Conservation (phyloP, 1,140 invertebrate species). For the Aphidius ervi region DNA sequence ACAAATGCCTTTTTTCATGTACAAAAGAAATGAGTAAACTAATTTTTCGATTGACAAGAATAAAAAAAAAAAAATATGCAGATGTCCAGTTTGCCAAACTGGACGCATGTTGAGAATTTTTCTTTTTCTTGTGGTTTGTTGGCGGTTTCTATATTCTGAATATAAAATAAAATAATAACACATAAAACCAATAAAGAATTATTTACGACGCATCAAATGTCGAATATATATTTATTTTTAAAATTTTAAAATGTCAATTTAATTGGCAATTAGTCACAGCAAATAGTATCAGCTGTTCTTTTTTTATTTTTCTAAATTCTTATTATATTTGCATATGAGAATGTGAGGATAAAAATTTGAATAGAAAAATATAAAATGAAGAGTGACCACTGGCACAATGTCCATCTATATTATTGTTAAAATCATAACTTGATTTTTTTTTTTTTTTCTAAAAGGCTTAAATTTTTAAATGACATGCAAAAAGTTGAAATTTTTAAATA, state of each 20-base stretch:
- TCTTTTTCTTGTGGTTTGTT: no score
- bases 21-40: no score
- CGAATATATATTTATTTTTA: neutral
- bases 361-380: constrained; percentile 7
- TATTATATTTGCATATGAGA: constrained; percentile 1
- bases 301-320: neutral
- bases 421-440: neutral
- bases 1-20: no score
- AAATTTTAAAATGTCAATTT: constrained; percentile 44
- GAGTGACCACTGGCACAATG: neutral
- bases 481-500: constrained; percentile 10
- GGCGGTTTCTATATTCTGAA: no score
- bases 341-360: neutral
- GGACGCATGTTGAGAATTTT: no score
- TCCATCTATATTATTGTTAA: constrained; percentile 30
- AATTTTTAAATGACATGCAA: constrained; percentile 1
- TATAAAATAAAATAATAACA: no score
- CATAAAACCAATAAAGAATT: no score
- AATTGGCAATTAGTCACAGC: constrained; percentile 51
- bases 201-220: no score
- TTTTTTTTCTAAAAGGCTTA: neutral
- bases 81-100: constrained; percentile 7
- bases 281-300: constrained; percentile 42
- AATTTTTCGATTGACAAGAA: neutral
- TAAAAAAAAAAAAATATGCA: constrained; percentile 12